Conservation (phyloP, 2,888 invertebrate species). For the Mylabris sibirica region DNA sequence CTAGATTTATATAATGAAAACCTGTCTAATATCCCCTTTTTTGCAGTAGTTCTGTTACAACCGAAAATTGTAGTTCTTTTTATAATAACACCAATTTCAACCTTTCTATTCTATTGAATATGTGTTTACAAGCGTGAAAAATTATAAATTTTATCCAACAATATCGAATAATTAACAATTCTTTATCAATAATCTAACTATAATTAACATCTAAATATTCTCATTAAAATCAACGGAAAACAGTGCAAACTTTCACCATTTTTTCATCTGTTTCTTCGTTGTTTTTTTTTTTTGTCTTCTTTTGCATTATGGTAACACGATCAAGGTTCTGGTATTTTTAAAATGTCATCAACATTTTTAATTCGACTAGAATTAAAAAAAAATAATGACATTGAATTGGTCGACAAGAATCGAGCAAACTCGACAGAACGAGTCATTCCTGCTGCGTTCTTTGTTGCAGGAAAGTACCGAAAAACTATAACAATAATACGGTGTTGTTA, state of each 20-base stretch:
- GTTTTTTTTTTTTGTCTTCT: neutral
- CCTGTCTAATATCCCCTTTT: too few relatives aligned
- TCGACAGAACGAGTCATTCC: neutral
- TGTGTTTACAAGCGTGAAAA: too few relatives aligned
- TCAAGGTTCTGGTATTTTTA: neutral
- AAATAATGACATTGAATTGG: neutral
- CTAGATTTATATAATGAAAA: too few relatives aligned
- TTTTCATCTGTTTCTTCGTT: neutral
- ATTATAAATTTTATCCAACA: too few relatives aligned
- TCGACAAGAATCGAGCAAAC: neutral
- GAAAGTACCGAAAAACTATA: neutral
- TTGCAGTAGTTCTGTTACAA: too few relatives aligned
- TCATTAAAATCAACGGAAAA: too few relatives aligned
- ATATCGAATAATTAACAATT: too few relatives aligned
- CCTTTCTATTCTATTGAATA: too few relatives aligned
- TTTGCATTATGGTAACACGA: neutral
- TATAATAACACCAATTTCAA: too few relatives aligned
- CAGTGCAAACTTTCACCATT: neutral
- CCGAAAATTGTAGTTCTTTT: too few relatives aligned
- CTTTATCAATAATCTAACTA: too few relatives aligned
- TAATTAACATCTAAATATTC: too few relatives aligned
- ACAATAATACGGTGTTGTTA: neutral
- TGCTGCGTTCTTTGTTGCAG: neutral
- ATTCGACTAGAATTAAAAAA: neutral
- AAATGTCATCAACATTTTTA: slow-evolving; percentile 4